These are phyloP conservation scores for Actenoides lindsayi DNA, from an alignment of 2,113 vertebrate genomes.

Conservation along the genomic window DNA sequence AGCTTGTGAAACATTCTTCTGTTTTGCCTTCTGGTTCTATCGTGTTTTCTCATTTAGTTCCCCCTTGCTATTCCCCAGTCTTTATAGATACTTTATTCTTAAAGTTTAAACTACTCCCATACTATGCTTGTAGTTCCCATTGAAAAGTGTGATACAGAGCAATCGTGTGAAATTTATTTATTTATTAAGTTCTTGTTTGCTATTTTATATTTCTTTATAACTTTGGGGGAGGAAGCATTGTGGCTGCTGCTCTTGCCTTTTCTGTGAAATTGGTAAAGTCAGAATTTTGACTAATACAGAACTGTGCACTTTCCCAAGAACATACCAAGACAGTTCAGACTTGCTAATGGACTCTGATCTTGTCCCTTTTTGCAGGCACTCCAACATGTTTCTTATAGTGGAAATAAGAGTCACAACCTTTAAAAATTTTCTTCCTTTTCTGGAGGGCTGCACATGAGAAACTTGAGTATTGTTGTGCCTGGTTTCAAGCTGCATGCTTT, in stretches of 20 bases:
- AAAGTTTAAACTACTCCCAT: background rate
- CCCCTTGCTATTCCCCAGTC: accelerated
- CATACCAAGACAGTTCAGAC: background rate
- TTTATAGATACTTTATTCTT: background rate
- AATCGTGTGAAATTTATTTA: background rate
- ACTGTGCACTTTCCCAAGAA: background rate
- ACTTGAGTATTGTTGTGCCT: background rate
- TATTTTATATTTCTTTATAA: background rate
- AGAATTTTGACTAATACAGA: background rate
- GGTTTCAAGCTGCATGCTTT: background rate
- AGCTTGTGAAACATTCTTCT: background rate
- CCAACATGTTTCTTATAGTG: background rate
- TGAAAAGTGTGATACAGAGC: background rate
- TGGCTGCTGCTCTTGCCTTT: background rate
- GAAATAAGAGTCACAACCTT: background rate
- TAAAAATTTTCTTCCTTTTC: background rate
- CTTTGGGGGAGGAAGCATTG: background rate
- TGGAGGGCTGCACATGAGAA: background rate
- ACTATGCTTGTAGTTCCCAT: background rate
- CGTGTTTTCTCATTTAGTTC: background rate
- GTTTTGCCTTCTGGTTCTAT: background rate
- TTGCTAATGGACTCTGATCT: background rate
- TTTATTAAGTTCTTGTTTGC: background rate
- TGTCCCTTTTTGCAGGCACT: background rate
- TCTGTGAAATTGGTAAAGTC: background rate